A percentile compares a stretch with the other conserved stretches of the same genome.
Conservation (phyloP, 2,888 invertebrate genomes). For the Hymenopus coronatus region DNA sequence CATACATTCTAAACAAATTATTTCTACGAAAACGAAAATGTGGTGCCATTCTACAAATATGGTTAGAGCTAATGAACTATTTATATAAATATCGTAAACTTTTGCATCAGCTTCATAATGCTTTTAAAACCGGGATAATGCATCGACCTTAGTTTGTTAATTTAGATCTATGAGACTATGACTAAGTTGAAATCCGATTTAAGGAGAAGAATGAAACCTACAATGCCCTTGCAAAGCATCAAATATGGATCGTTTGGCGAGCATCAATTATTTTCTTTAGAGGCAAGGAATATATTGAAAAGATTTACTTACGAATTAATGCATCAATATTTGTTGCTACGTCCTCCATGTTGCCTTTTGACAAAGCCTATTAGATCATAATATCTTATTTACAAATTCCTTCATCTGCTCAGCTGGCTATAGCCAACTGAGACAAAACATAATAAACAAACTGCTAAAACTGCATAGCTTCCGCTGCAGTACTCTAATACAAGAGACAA, state of each 20-base stretch:
- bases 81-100: not conserved
- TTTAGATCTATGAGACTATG: not conserved
- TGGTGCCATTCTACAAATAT: not conserved
- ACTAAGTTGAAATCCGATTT: not conserved
- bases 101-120: not conserved
- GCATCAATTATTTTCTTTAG: not conserved
- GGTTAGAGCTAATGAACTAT: not conserved
- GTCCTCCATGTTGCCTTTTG: constrained; percentile 54
- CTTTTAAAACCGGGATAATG: not conserved
- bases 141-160: not conserved
- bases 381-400: not conserved
- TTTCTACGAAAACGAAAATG: no score
- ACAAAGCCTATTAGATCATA: not conserved
- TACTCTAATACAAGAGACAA: no score
- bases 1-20: no score
- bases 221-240: not conserved
- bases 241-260: not conserved
- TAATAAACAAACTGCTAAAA: not conserved
- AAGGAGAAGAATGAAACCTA: not conserved
- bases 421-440: not conserved
- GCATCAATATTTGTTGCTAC: constrained; percentile 69
- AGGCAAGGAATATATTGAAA: not conserved
- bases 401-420: not conserved
- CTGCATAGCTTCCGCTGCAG: no score
- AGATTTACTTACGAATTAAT: constrained; percentile 59